phyloP scores from a whole-genome alignment of 2,888 invertebrate species.

The Chouioia cunea region DNA sequence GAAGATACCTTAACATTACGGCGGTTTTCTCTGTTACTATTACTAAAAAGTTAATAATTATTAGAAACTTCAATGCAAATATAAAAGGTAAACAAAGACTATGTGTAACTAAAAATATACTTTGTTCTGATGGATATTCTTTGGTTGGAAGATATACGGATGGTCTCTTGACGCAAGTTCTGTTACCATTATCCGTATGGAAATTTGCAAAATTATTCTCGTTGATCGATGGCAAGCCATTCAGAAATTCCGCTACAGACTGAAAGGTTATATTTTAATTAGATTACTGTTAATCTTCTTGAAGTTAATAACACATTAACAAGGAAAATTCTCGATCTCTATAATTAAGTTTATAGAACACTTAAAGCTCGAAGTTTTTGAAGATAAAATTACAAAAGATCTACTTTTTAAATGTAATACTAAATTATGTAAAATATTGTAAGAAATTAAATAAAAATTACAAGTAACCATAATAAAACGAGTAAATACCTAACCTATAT shows the following conservation, averaged over 20 bases:
- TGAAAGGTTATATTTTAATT: constrained; percentile 67
- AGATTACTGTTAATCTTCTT: neutral
- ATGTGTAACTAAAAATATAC: constrained; percentile 67
- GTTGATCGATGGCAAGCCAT: constrained; percentile 91
- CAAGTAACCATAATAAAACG: neutral
- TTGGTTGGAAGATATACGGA: constrained; percentile 93
- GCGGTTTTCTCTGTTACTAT: constrained; percentile 97
- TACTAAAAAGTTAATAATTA: constrained; percentile 73
- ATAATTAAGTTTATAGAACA: neutral
- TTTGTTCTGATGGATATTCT: constrained; percentile 93
- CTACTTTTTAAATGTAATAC: neutral
- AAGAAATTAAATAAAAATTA: neutral
- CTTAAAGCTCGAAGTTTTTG: constrained; percentile 22
- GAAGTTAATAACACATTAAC: neutral
- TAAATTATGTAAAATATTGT: neutral
- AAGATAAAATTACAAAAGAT: constrained; percentile 3
- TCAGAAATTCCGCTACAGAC: constrained; percentile 91
- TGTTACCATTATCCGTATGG: constrained; percentile 86
- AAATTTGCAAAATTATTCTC: constrained; percentile 92
- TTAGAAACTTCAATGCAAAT: neutral
- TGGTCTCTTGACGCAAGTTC: constrained; percentile 86
- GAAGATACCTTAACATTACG: constrained; percentile 91
- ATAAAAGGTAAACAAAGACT: constrained; percentile 9
- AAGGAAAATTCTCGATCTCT: neutral
- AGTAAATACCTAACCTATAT: constrained; percentile 14